Base-by-base conservation (phyloP, 1,140 invertebrate genomes). In the Caenorhabditis briggsae region DNA sequence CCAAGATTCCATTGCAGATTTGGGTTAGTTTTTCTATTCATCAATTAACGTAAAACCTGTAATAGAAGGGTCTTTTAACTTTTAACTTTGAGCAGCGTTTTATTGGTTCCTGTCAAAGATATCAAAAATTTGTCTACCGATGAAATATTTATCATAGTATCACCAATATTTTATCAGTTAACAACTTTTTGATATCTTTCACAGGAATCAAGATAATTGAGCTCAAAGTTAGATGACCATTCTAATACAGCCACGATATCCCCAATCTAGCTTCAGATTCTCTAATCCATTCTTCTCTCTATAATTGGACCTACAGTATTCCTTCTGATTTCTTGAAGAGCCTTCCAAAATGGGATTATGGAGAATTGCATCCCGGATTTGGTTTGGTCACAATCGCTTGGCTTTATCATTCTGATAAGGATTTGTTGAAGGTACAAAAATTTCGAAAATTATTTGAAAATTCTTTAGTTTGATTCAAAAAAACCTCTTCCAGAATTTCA, bases 301-400 rank as follows among this genome's bases (percentile, higher is more conserved):
- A 84, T 61, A 74, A 55, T 25, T 61, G 50, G 61, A 55, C 61
- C 3, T 58, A 48, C 48, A 53, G 58, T 18, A 46, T 25, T 70
- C 48, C 55, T n/a, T 20, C 5, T 8, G 11, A 50, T 7, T 85
- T 56, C n/a, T 20, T 82, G 48, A 50, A 56, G 84, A 56, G 11
- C 18, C n/a, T 50, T 50, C 55, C 50, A 7, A 82, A 82, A 46
- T 64, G 53, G 53, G n/a, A 58, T 61, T 82, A 9, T 58, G 58
- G 82, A 23, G 64, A 85, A 20, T 5, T 53, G 1, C 41, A 59
- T 58, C 41, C 86, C 23, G 86, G 86, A 18, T 87, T 86, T 41
- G 86, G 86, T 25, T n/a, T 85, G 7, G 86, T 83, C n/a, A 70
- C 82, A 9, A 25, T 85, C 2, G 20, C 61, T 7, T 87, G 41